A percentile compares a stretch with the other conserved stretches of the same genome.
phyloP scores from a whole-genome alignment of 2,113 vertebrate species.

The Hypomesus transpacificus region DNA sequence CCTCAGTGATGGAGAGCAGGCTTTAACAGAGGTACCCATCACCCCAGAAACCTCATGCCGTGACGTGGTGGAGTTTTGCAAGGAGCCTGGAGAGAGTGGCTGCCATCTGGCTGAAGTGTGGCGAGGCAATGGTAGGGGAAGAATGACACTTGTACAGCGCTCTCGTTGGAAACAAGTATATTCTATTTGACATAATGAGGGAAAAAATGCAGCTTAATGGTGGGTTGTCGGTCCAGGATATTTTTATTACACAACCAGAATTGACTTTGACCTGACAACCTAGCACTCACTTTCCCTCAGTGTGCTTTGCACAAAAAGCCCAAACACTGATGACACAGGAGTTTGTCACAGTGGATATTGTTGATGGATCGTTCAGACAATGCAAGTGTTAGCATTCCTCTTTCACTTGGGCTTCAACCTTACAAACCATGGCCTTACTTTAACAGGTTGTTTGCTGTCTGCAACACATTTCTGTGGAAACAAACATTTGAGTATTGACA shows the following conservation, averaged over 20 bases:
- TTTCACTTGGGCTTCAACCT: no score
- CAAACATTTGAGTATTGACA: no score
- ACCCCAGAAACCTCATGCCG: constrained; percentile 97
- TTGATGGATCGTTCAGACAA: background rate
- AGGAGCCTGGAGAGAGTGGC: constrained; percentile 94
- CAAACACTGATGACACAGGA: constrained; percentile 3
- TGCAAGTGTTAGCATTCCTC: no score
- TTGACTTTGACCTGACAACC: no score
- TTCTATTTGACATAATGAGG: background rate
- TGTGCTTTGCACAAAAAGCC: background rate
- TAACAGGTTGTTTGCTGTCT: no score
- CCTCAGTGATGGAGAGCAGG: constrained; percentile 95
- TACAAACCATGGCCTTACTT: no score
- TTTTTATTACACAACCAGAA: no score
- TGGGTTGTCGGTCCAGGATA: no score
- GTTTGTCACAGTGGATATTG: background rate
- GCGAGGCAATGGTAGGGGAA: constrained; percentile 87
- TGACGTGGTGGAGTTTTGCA: constrained; percentile 97
- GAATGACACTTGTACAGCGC: background rate
- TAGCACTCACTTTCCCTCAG: background rate
- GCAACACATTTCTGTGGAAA: no score
- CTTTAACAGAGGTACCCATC: constrained; percentile 94
- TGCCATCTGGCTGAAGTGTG: constrained; percentile 98
- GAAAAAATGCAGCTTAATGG: no score
- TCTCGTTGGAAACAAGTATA: background rate